These are phyloP conservation scores for Arrhopalites spinosus DNA, from an alignment of 2,888 invertebrate species.

Conservation along the genomic window DNA sequence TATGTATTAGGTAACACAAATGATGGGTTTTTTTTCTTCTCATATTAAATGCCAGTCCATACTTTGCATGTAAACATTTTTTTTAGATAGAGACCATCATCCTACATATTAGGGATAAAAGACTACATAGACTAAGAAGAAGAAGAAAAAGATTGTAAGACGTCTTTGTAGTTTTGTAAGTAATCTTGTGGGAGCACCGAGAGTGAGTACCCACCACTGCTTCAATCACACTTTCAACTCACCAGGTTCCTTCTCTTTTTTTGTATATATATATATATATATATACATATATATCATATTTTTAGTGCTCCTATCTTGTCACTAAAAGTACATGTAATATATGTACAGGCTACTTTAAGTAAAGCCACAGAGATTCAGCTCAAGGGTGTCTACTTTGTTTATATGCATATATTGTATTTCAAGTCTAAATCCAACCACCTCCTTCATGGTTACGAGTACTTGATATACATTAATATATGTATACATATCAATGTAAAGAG, in stretches of 20 bases:
- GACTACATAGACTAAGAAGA: too few relatives aligned
- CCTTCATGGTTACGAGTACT: background rate
- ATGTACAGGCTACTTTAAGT: background rate
- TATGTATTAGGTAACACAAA: too few relatives aligned
- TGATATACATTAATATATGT: too few relatives aligned
- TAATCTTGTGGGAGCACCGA: background rate
- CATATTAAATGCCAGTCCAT: too few relatives aligned
- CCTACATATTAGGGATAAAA: too few relatives aligned
- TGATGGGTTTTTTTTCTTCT: too few relatives aligned
- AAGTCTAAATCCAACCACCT: background rate
- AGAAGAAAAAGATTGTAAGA: too few relatives aligned
- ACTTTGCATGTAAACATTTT: too few relatives aligned
- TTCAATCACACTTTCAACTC: constrained; percentile 30
- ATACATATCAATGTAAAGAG: background rate
- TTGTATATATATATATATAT: background rate
- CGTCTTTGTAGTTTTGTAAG: background rate
- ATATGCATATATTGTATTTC: background rate
- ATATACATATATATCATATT: background rate
- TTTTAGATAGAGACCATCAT: too few relatives aligned
- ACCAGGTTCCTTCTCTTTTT: constrained; percentile 7
- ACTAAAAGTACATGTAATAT: background rate
- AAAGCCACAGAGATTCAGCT: background rate
- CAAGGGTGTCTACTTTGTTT: constrained; percentile 11
- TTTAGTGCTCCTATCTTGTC: constrained; percentile 16
- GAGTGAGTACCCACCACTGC: constrained; percentile 21